Evolutionary conservation across 2,113 vertebrate species (phyloP), one percentile per base, ranked within the genome.

Genomic region (Xenus cinereus): DNA sequence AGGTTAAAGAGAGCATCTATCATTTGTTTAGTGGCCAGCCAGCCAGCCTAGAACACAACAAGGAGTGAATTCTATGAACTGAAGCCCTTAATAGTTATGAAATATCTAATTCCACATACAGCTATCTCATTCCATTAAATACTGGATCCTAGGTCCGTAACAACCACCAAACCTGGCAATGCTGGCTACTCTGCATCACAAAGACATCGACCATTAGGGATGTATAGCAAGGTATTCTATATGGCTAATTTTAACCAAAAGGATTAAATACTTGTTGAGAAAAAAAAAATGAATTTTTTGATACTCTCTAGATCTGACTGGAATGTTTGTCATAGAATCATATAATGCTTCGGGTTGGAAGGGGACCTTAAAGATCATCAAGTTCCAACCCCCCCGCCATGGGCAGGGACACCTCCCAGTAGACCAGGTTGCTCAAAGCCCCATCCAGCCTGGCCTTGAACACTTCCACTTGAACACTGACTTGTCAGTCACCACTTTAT

Each of bases 211-310:
- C 45, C 11, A 46, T 77, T 54, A 84, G 3, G 76, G 17, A 20
- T 19, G 10, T 53, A 63, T 24, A 50, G 10, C 39, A 23, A 63
- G 15, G 22, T 72, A 64, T 76, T 63, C 32, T 73, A 13, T 12
- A 56, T 0, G 2, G 20, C 3, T 68, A 48, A 41, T 80, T 79
- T 87, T 80, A 80, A 73, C 14, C 5, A 48, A 80, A 85, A 80
- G 0, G 4, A 48, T 66, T 3, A 66, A 43, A 11, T 21, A 0
- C 0, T 41, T 83, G 18, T 50, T 32, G 20, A 63, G 53, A 32
- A 68, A 79, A n/a, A 68, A 79, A 80, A 33, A 2, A 14, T 5
- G 15, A 39, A 4, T 9, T 5, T 79, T 93, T 77, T 77, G 11
- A 18, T 76, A 4, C 33, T 87, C 1, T 77, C 28, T 68, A 48